Evolutionary conservation across 1,140 invertebrate species (phyloP).

Genomic region (Caenorhabditis inopinata): DNA sequence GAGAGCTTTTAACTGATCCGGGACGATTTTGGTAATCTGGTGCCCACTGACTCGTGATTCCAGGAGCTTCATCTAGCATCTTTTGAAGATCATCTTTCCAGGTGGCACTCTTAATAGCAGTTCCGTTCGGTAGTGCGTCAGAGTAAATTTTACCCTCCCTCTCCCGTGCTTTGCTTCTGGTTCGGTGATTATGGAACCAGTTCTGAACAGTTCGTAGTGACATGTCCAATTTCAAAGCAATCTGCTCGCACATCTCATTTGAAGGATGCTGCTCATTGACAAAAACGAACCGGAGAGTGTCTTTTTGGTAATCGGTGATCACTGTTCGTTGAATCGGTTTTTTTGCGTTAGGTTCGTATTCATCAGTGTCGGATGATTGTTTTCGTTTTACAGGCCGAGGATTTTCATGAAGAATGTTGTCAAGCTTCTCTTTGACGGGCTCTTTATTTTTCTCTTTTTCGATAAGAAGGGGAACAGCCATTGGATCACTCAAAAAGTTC

Average conservation of each 20-base stretch:
- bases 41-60: not conserved
- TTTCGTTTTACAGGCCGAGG: not conserved
- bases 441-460: not conserved
- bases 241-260: constrained; percentile 85
- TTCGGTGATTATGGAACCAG: constrained; percentile 99
- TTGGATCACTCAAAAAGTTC: not conserved
- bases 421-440: not conserved
- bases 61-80: constrained; percentile 4
- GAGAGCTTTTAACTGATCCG: not conserved
- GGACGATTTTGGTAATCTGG: not conserved
- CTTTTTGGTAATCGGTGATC: constrained; percentile 97
- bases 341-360: not conserved
- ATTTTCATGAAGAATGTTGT: not conserved
- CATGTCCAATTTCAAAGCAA: constrained; percentile 85
- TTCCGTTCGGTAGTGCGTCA: not conserved
- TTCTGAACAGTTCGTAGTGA: constrained; percentile 93
- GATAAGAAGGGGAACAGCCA: not conserved
- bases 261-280: constrained; percentile 92
- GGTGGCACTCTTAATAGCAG: not conserved
- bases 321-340: constrained; percentile 74
- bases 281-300: constrained; percentile 87
- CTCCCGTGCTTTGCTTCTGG: constrained; percentile 79
- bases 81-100: constrained; percentile 22
- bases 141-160: constrained; percentile 37
- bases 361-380: not conserved